phyloP scores from a whole-genome alignment of 2,888 invertebrate genomes.

The Troglohyphantes excavatus region DNA sequence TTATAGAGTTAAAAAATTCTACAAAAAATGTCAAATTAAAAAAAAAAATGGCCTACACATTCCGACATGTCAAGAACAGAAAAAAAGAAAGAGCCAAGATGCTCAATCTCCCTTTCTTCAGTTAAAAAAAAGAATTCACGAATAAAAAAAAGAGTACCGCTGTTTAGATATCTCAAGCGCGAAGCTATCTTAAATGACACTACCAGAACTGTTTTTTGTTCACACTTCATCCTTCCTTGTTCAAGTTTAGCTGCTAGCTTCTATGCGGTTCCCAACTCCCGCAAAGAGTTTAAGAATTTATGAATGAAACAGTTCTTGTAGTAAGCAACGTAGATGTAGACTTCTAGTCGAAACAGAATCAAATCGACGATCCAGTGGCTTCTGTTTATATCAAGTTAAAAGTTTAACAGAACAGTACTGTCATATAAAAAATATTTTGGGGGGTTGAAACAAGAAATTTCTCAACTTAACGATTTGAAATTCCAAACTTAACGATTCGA shows the following conservation, averaged over 20 bases:
- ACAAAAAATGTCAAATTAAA: not conserved
- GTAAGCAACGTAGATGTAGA: not conserved
- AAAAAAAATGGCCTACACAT: not conserved
- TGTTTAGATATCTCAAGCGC: constrained; percentile 30
- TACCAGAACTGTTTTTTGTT: not conserved
- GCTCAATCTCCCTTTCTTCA: not conserved
- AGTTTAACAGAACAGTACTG: too few relatives aligned
- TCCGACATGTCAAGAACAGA: not conserved
- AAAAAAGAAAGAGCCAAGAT: constrained; percentile 7
- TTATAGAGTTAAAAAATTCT: not conserved
- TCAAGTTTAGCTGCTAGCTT: not conserved
- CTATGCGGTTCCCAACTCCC: constrained; percentile 5
- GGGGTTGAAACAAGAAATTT: too few relatives aligned
- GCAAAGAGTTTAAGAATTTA: not conserved
- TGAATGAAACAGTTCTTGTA: not conserved
- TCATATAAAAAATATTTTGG: too few relatives aligned
- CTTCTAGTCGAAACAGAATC: too few relatives aligned
- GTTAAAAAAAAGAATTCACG: not conserved
- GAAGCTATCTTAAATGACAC: constrained; percentile 25
- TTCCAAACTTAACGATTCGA: too few relatives aligned
- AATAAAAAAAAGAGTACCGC: constrained; percentile 2
- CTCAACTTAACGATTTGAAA: too few relatives aligned
- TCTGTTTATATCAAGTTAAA: too few relatives aligned
- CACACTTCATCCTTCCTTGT: not conserved
- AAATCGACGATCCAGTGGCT: too few relatives aligned